Evolutionary conservation across 2,113 vertebrate species (phyloP).

Genomic region (Parus major): DNA sequence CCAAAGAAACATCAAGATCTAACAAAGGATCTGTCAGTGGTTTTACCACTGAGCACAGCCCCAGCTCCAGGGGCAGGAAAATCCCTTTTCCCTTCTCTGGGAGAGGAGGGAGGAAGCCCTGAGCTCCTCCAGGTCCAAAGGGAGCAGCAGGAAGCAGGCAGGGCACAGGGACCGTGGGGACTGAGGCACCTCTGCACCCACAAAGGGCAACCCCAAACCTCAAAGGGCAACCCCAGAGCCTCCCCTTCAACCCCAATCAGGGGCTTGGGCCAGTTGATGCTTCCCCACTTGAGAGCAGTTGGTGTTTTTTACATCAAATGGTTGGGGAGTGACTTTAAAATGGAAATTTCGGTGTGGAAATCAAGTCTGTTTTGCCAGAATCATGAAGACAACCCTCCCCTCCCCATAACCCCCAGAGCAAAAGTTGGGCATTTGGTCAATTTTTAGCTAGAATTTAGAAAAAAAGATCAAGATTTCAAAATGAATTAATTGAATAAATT

Average conservation of each 20-base stretch:
- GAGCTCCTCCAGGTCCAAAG: background rate
- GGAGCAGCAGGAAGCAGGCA: background rate
- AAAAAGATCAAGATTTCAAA: background rate
- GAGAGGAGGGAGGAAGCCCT: background rate
- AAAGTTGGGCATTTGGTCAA: background rate
- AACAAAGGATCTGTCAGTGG: background rate
- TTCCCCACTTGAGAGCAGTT: background rate
- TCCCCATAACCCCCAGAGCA: background rate
- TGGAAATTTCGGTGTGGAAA: background rate
- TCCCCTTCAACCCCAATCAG: background rate
- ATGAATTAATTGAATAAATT: background rate
- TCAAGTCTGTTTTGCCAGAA: rapidly evolving
- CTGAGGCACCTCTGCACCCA: background rate
- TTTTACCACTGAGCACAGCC: background rate
- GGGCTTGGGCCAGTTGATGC: rapidly evolving
- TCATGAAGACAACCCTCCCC: background rate
- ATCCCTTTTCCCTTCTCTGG: background rate
- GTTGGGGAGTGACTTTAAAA: background rate
- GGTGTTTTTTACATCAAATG: background rate
- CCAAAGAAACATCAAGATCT: background rate
- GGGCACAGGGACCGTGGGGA: rapidly evolving
- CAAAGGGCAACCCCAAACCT: background rate
- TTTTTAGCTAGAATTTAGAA: background rate
- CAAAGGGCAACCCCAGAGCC: background rate
- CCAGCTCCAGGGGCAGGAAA: background rate